A percentile compares a stretch with the other conserved stretches of the same genome.
phyloP scores from a whole-genome alignment of 2,888 invertebrate genomes.

The Drepanosiphum platanoidis region DNA sequence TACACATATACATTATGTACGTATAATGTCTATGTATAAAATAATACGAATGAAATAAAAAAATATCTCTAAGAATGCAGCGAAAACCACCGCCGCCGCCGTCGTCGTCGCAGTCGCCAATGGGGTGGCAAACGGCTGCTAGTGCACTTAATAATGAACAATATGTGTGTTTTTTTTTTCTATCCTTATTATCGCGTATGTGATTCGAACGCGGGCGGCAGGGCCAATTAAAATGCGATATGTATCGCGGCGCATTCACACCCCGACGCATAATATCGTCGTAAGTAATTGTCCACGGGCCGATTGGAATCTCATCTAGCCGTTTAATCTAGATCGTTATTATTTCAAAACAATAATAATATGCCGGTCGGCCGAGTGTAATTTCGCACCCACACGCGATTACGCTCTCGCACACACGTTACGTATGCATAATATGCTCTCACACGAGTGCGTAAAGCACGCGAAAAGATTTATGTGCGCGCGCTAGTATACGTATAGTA shows the following conservation, averaged over 20 bases:
- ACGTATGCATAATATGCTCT: no score
- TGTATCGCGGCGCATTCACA: not conserved
- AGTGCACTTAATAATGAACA: not conserved
- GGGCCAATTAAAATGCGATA: conserved; percentile 48
- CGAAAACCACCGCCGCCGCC: no score
- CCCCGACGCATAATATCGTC: conserved; percentile 5
- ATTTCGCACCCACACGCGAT: conserved; percentile 49
- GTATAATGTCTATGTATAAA: not conserved
- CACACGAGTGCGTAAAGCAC: conserved; percentile 1
- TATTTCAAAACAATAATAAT: conserved; percentile 23
- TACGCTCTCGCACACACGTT: not conserved
- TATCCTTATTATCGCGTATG: not conserved
- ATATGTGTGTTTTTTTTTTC: not conserved
- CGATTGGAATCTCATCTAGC: conserved; percentile 47
- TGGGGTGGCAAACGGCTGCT: not conserved
- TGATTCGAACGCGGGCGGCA: not conserved
- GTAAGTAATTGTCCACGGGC: conserved; percentile 24
- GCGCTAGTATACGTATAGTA: no score
- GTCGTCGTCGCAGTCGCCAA: not conserved
- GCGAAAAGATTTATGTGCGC: conserved; percentile 46
- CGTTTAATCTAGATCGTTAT: conserved; percentile 47
- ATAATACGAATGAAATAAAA: no score
- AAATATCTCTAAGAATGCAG: no score
- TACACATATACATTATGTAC: not conserved
- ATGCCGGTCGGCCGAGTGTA: conserved; percentile 12